Base-by-base conservation (phyloP, 2,888 invertebrate species). In the Parnassius apollo region DNA sequence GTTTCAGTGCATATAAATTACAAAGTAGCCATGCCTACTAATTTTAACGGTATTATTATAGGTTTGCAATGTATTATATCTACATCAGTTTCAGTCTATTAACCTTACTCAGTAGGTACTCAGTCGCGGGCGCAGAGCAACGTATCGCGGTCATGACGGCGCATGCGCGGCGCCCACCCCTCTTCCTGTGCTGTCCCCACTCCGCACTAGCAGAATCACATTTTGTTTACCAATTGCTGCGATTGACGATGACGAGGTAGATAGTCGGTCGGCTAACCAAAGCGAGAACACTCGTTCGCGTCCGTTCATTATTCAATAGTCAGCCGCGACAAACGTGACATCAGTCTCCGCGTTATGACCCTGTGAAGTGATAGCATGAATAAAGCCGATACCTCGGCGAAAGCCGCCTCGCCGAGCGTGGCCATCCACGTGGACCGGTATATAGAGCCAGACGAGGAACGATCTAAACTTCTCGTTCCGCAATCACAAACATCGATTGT, bases 251-350 rank as follows among this genome's bases (percentile, higher is more conserved):
- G 35, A 35, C 35, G 35, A 35, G 35, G 35, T 35, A 35, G 83
- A 81, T 85, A 90, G 91, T 89, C 84, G 82, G 85, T 85, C 85
- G 83, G 84, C 78, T 81, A 81, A 74, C 83, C 76, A 96, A 70
- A 96, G 97, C 76, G 97, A 97, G 74, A 97, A 97, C 74, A 96
- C 96, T 72, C 96, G 90, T 96, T 75, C 97, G 89, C 96, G 96
- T 96, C 96, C 76, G 76, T 80, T 75, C 75, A 78, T 81, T 81
- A 81, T 81, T 83, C 78, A 69, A 74, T 74, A 81, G 85, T 82
- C 85, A 85, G 86, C 86, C 86, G 88, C 86, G 87, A 79, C 87
- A 85, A 87, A 84, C 82, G 90, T 88, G 88, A 79, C 86, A 74
- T 74, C 75, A 77, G 77, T 86, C 78, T 75, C 74, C 84, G 83